A percentile compares a stretch with the other conserved stretches of the same genome.
phyloP scores from a whole-genome alignment of 30 jellyfish, hydroid and myxozoan genomes.

The Clytia hemisphaerica region DNA sequence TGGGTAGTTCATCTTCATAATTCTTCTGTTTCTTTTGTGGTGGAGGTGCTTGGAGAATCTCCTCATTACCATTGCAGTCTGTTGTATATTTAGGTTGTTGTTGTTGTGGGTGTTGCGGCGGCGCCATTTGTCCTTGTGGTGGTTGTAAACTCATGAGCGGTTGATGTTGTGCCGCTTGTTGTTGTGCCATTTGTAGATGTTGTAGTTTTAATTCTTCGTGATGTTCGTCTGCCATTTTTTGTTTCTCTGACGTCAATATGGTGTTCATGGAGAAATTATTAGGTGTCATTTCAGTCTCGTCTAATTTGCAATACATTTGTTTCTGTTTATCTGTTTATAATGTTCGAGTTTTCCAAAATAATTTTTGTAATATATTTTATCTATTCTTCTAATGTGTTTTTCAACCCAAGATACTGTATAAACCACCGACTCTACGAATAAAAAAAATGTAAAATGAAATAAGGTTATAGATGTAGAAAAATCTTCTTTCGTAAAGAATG shows the following conservation, averaged over 20 bases:
- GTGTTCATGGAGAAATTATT: conserved; percentile 78
- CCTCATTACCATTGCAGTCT: neutral
- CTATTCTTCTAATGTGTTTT: neutral
- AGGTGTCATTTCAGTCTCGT: conserved; percentile 67
- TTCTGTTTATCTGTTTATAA: neutral
- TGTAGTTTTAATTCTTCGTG: neutral
- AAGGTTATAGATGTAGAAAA: no score
- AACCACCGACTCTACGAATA: no score
- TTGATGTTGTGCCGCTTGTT: neutral
- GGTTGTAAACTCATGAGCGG: no score
- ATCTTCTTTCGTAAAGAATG: no score
- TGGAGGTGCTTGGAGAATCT: no score
- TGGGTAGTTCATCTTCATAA: conserved; percentile 33
- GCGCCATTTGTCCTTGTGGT: no score
- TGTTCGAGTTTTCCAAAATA: no score
- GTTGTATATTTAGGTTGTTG: neutral
- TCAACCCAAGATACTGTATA: no score
- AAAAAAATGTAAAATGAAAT: no score
- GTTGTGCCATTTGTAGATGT: neutral
- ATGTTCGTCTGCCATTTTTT: neutral
- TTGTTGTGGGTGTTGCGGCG: no score
- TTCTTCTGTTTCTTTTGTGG: conserved; percentile 18
- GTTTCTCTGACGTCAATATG: conserved; percentile 47
- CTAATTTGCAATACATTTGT: conserved; percentile 24
- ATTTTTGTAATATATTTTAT: neutral